Evolutionary conservation across 2,113 vertebrate genomes (phyloP).

Genomic region (Lynx canadensis): DNA sequence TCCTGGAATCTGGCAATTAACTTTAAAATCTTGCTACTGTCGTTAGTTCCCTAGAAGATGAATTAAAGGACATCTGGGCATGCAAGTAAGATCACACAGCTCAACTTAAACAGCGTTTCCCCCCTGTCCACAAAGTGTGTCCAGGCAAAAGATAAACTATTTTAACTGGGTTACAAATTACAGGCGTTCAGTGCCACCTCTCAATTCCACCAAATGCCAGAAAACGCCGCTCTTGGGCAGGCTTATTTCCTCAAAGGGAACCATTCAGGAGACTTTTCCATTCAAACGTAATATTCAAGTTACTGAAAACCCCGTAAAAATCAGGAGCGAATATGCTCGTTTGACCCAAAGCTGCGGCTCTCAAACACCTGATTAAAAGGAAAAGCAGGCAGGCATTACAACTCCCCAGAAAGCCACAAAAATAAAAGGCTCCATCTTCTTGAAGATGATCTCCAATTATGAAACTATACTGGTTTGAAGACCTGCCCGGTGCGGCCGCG

Average conservation of each 20-base stretch:
- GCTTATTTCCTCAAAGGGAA: background rate
- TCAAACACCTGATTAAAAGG: slow-evolving; percentile 31
- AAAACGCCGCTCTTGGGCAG: background rate
- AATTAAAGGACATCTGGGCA: slow-evolving; percentile 62
- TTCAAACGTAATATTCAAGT: background rate
- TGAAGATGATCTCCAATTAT: slow-evolving; percentile 68
- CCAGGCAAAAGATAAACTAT: background rate
- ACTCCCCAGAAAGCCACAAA: slow-evolving; percentile 72
- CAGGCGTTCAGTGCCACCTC: background rate
- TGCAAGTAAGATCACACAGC: slow-evolving; percentile 55
- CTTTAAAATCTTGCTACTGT: slow-evolving; percentile 73
- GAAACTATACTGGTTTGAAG: slow-evolving; percentile 12
- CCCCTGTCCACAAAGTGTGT: background rate
- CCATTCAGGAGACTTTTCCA: slow-evolving; percentile 22
- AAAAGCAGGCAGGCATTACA: background rate
- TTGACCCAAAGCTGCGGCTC: slow-evolving; percentile 26
- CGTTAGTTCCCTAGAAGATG: slow-evolving; percentile 71
- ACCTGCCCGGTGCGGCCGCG: background rate
- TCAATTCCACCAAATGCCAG: background rate
- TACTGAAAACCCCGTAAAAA: background rate
- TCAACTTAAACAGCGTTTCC: slow-evolving; percentile 7
- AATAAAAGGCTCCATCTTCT: slow-evolving; percentile 74
- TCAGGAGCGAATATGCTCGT: background rate
- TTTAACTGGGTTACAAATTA: background rate
- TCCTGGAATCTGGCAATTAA: slow-evolving; percentile 79